Evolutionary conservation across 2,888 invertebrate species (phyloP).

Genomic region (Heliconius cydno): DNA sequence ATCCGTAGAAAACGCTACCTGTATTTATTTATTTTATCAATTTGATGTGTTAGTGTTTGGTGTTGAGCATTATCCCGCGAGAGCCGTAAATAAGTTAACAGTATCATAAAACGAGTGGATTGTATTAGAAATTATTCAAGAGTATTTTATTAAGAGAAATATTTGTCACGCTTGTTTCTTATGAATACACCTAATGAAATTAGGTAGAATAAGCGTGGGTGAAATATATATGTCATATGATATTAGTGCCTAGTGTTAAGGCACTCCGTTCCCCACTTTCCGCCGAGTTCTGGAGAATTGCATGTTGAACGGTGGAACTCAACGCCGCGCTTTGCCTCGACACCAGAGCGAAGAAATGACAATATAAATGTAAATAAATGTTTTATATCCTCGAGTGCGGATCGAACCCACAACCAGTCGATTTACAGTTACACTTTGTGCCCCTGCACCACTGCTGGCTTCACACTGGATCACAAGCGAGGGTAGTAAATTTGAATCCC

Average conservation of each 20-base stretch:
- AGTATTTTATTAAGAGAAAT: constrained; percentile 36
- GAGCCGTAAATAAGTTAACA: constrained; percentile 33
- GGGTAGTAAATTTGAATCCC: too few species aligned
- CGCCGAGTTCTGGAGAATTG: too few species aligned
- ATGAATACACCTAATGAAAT: background rate
- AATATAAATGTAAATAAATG: too few species aligned
- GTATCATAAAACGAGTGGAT: constrained; percentile 27
- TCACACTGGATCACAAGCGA: too few species aligned
- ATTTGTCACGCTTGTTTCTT: background rate
- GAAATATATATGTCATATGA: background rate
- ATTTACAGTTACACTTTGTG: too few species aligned
- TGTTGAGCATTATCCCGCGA: background rate
- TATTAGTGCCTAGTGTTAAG: background rate
- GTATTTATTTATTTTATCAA: constrained; percentile 10
- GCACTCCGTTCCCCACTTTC: too few species aligned
- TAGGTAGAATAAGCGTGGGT: background rate
- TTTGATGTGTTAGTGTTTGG: background rate
- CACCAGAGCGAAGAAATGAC: too few species aligned
- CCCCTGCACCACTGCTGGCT: too few species aligned
- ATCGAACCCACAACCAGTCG: too few species aligned
- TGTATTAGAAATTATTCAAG: constrained; percentile 40
- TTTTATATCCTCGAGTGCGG: too few species aligned
- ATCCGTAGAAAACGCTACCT: background rate
- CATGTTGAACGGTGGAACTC: too few species aligned
- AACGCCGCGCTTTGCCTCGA: too few species aligned